These are phyloP conservation scores for Hydractinia symbiolongicarpus DNA, from an alignment of 30 jellyfish, hydroid and myxozoan genomes.

Conservation along the genomic window DNA sequence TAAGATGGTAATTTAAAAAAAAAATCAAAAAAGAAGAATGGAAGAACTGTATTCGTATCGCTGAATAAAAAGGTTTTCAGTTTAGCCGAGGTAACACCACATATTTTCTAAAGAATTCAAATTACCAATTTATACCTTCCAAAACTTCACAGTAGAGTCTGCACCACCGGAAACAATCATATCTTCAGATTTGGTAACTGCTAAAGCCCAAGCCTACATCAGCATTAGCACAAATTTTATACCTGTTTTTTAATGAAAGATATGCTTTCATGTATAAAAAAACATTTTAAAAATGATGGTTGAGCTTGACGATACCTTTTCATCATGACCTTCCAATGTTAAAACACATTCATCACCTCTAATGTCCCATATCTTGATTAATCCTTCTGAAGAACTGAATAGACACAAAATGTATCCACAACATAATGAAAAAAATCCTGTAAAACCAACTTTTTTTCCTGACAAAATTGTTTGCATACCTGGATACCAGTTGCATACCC, in stretches of 20 bases:
- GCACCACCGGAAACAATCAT: slow-evolving; percentile 57
- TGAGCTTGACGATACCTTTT: slow-evolving; percentile 34
- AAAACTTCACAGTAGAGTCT: slow-evolving; percentile 46
- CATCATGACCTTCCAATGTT: slow-evolving; percentile 65
- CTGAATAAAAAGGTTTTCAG: background rate
- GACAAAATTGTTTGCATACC: slow-evolving; percentile 21
- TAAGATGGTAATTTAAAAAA: background rate
- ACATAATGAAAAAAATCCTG: background rate
- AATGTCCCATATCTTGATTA: slow-evolving; percentile 58
- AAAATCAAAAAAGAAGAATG: background rate
- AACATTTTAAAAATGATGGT: too few species aligned
- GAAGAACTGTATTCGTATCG: background rate
- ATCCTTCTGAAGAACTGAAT: slow-evolving; percentile 65
- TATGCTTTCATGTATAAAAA: background rate
- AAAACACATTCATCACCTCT: slow-evolving; percentile 45
- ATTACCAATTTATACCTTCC: slow-evolving; percentile 43
- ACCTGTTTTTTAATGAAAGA: background rate
- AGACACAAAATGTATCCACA: background rate
- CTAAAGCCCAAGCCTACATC: slow-evolving; percentile 54
- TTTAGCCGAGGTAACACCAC: background rate
- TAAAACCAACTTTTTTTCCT: background rate
- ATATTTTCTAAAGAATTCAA: background rate
- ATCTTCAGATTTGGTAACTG: slow-evolving; percentile 44
- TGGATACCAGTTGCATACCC: slow-evolving; percentile 73
- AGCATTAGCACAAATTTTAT: background rate